Percentiles rank a stretch among this genome's conserved stretches.
phyloP scores from a whole-genome alignment of 2,888 invertebrate genomes.

The Craniophora ligustri region DNA sequence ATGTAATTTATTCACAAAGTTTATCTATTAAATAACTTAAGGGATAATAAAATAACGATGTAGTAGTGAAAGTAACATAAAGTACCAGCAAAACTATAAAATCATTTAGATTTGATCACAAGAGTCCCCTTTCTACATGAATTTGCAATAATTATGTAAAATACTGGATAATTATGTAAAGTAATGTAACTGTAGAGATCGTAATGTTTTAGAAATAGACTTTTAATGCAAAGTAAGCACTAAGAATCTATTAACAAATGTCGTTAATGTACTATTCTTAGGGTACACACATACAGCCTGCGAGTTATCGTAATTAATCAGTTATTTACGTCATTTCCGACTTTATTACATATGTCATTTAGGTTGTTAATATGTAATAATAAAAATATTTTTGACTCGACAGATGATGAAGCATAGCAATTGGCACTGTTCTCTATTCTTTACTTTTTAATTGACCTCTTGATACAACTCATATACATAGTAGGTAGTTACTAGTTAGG shows the following conservation, averaged over 20 bases:
- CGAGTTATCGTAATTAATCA: too few species aligned
- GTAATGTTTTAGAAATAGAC: constrained; percentile 27
- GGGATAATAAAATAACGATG: constrained; percentile 39
- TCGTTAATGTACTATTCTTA: constrained; percentile 4
- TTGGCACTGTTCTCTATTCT: too few species aligned
- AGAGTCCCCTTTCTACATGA: constrained; percentile 66
- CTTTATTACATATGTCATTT: too few species aligned
- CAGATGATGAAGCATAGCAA: too few species aligned
- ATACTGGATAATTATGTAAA: constrained; percentile 59
- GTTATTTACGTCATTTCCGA: too few species aligned
- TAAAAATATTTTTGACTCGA: too few species aligned
- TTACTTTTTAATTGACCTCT: too few species aligned
- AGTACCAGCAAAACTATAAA: constrained; percentile 52
- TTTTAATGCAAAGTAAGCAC: constrained; percentile 44
- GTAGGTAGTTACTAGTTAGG: too few species aligned
- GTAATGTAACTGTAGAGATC: constrained; percentile 46
- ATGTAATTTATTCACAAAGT: constrained; percentile 24
- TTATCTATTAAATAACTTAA: constrained; percentile 33
- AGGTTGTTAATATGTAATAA: too few species aligned
- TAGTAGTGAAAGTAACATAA: constrained; percentile 63
- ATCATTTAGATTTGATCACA: constrained; percentile 62
- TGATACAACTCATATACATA: too few species aligned
- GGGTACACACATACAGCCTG: too few species aligned
- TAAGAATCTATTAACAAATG: constrained; percentile 33
- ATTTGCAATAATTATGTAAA: constrained; percentile 74